Evolutionary conservation across 92 coral and sea anemone genomes (phyloP).

Genomic region (Epizoanthus scotinus): DNA sequence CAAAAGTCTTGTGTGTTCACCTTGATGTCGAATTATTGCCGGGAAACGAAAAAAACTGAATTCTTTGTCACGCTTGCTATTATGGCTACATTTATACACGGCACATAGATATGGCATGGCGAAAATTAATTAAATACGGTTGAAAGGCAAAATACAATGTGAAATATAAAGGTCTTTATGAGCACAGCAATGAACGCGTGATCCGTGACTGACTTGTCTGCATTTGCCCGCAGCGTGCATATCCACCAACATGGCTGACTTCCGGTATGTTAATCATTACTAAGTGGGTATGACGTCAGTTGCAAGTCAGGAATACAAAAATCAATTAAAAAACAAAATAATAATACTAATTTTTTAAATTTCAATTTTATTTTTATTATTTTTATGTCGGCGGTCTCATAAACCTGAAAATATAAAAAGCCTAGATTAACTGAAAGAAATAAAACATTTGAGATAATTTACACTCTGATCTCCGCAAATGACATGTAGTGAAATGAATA

Average conservation of each 20-base stretch:
- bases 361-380: no score
- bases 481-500: no score
- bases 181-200: no score
- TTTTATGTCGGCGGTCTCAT: no score
- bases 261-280: slow-evolving; percentile 17
- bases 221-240: not conserved
- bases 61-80: slow-evolving; percentile 27
- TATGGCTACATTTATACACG: slow-evolving; percentile 21
- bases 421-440: no score
- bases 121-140: not conserved
- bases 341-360: no score
- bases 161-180: no score
- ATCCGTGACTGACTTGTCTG: not conserved
- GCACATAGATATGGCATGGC: slow-evolving; percentile 12
- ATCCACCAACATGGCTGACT: slow-evolving; percentile 30
- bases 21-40: slow-evolving; percentile 24
- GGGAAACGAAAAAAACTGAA: slow-evolving; percentile 21
- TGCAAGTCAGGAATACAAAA: slow-evolving; percentile 25
- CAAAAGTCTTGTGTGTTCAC: slow-evolving; percentile 13
- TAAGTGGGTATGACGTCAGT: not conserved
- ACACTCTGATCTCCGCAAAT: no score
- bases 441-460: no score
- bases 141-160: slow-evolving; percentile 1
- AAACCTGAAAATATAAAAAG: no score
- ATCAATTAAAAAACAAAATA: no score